These are phyloP conservation scores for Drosophila ambigua DNA, from an alignment of 1,140 invertebrate genomes.

Conservation along the genomic window DNA sequence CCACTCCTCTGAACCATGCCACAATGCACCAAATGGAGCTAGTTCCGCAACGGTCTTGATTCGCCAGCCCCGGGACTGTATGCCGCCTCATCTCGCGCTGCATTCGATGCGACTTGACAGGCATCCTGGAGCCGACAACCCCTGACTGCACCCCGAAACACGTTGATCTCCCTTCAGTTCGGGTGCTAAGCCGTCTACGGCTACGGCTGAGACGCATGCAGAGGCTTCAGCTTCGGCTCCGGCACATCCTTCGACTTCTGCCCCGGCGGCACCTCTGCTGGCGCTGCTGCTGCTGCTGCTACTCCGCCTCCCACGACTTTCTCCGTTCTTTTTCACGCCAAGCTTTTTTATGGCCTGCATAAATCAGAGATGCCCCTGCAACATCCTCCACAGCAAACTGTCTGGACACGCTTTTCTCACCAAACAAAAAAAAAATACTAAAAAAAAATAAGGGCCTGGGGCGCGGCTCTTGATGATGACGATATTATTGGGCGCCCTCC, in stretches of 20 bases:
- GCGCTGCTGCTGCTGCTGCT: constrained; percentile 8
- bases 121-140: constrained; percentile 7
- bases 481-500: constrained; percentile 38
- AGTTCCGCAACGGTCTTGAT: no score
- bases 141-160: constrained; percentile 13
- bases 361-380: constrained; percentile 47
- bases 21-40: no score
- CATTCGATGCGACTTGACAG: constrained; percentile 40
- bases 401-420: constrained; percentile 7
- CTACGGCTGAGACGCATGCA: background rate
- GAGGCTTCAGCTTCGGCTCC: background rate
- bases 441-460: constrained; percentile 2
- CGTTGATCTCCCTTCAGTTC: constrained; percentile 42
- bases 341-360: constrained; percentile 56
- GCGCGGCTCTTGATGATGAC: constrained; percentile 62
- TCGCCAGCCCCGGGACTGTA: background rate
- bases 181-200: constrained; percentile 21
- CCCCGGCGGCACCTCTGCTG: background rate
- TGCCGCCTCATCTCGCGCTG: constrained; percentile 6
- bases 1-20: background rate
- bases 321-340: constrained; percentile 38
- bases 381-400: constrained; percentile 21
- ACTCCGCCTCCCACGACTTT: constrained; percentile 11
- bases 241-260: constrained; percentile 5
- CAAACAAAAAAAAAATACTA: no score